A percentile compares a stretch with the other conserved stretches of the same genome.
phyloP scores from a whole-genome alignment of 2,888 invertebrate species.

The Parnassius glacialis region DNA sequence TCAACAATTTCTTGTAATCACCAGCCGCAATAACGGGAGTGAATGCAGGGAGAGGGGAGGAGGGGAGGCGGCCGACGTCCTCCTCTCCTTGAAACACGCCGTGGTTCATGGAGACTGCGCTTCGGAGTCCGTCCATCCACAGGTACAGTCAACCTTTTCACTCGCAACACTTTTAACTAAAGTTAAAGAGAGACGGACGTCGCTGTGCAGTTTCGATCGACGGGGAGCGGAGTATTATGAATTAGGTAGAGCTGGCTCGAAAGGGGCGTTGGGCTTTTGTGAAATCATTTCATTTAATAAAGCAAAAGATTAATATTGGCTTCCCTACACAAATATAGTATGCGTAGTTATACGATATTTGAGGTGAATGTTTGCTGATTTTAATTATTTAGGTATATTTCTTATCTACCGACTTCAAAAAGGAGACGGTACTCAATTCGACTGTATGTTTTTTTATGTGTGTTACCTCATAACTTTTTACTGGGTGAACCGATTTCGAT shows the following conservation, averaged over 20 bases:
- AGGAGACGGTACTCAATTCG: no score
- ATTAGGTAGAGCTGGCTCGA: constrained; percentile 31
- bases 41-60: constrained; percentile 80
- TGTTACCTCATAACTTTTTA: no score
- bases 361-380: constrained; percentile 6
- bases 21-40: constrained; percentile 66
- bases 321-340: constrained; percentile 16
- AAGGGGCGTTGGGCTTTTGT: constrained; percentile 28
- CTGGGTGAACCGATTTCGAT: no score
- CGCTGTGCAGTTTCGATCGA: constrained; percentile 15
- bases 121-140: constrained; percentile 74
- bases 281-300: constrained; percentile 64
- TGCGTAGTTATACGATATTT: background rate
- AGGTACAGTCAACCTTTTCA: constrained; percentile 63
- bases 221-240: constrained; percentile 26
- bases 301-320: constrained; percentile 37
- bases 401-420: no score
- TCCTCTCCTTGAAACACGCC: constrained; percentile 92
- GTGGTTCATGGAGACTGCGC: constrained; percentile 89
- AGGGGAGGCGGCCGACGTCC: constrained; percentile 92
- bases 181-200: constrained; percentile 34
- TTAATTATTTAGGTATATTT: background rate
- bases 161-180: constrained; percentile 24
- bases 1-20: constrained; percentile 11
- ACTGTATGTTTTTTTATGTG: no score